A percentile compares a stretch with the other conserved stretches of the same genome.
These are phyloP conservation scores for Clanis bilineata DNA, from an alignment of 2,888 invertebrate species.

Conservation along the genomic window DNA sequence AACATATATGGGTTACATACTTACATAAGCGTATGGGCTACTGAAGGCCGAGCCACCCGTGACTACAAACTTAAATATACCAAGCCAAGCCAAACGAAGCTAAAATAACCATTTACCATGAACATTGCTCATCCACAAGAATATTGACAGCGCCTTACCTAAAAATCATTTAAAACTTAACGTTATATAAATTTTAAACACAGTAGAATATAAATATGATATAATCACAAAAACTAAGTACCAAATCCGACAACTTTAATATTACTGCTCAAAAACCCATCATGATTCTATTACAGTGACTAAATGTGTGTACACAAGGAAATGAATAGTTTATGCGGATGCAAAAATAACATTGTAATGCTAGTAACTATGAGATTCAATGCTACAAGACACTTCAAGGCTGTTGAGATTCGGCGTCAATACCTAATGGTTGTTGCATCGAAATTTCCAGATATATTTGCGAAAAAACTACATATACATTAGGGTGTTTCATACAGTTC, in stretches of 20 bases:
- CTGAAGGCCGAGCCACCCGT: too few relatives aligned
- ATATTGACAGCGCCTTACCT: not conserved
- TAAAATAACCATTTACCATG: not conserved
- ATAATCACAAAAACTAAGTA: constrained; percentile 16
- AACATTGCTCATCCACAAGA: not conserved
- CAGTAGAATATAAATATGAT: constrained; percentile 12
- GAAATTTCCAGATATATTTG: constrained; percentile 2
- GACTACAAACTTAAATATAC: too few relatives aligned
- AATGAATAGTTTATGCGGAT: not conserved
- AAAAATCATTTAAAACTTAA: not conserved
- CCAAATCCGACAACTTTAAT: constrained; percentile 1
- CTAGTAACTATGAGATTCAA: constrained; percentile 30
- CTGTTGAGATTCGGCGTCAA: constrained; percentile 33
- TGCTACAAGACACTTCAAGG: constrained; percentile 36
- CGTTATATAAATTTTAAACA: not conserved
- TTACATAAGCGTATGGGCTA: too few relatives aligned
- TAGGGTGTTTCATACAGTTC: not conserved
- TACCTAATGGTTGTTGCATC: constrained; percentile 17
- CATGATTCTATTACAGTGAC: not conserved
- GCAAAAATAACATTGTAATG: constrained; percentile 16
- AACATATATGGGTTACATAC: too few relatives aligned
- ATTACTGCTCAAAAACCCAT: not conserved
- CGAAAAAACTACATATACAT: not conserved
- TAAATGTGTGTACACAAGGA: not conserved
- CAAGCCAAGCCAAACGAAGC: too few relatives aligned